Conservation (phyloP, 2,113 vertebrate species). For the Dicaeum eximium region DNA sequence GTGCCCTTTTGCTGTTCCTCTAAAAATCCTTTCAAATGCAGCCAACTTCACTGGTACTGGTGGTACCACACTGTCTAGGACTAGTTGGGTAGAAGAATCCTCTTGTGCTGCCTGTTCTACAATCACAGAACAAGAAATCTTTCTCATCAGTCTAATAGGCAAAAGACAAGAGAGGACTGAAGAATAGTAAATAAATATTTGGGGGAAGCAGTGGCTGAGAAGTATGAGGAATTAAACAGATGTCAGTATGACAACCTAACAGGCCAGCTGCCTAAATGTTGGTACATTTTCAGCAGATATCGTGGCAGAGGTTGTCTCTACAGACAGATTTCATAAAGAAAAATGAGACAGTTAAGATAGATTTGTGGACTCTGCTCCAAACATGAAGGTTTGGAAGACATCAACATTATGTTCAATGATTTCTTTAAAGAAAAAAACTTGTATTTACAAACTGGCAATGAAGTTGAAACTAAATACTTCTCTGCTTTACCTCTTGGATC, state of each 20-base stretch:
- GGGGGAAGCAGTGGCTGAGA: background rate
- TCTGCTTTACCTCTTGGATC: conserved; percentile 68
- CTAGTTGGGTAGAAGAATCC: background rate
- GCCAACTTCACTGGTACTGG: background rate
- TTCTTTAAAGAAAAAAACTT: background rate
- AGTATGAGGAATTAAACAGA: background rate
- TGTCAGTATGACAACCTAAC: background rate
- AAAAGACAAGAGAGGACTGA: background rate
- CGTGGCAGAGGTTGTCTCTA: background rate
- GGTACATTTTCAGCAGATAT: background rate
- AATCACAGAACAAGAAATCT: background rate
- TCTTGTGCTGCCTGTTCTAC: background rate
- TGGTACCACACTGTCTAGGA: background rate
- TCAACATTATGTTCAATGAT: background rate
- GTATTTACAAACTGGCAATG: background rate
- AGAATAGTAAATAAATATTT: background rate
- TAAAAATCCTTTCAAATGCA: background rate
- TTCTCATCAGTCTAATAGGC: background rate
- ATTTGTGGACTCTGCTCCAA: background rate
- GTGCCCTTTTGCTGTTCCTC: background rate
- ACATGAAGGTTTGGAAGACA: background rate
- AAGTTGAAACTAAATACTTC: background rate
- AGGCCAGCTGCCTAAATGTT: background rate
- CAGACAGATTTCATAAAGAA: background rate
- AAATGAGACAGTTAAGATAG: background rate